phyloP scores from a whole-genome alignment of 2,797 vertebrate genomes.

The Taenioides sp. region DNA sequence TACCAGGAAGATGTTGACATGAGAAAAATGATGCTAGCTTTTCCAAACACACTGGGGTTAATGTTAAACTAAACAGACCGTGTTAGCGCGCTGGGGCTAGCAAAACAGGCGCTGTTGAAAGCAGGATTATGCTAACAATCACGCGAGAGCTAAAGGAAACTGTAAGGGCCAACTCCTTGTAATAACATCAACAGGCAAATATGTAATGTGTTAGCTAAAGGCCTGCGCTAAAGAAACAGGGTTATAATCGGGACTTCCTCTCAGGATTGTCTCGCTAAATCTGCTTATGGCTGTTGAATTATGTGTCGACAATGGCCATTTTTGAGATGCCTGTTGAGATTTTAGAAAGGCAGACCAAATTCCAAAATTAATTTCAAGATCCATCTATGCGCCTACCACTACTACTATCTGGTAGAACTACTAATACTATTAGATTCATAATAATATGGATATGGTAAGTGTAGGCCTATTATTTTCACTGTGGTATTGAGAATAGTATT shows the following conservation, averaged over 20 bases:
- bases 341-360: no score
- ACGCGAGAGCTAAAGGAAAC: slow-evolving; percentile 49
- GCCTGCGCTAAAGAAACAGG: slow-evolving; percentile 62
- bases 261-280: slow-evolving; percentile 55
- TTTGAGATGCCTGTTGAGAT: no score
- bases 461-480: no score
- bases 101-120: slow-evolving; percentile 78
- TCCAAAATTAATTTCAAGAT: no score
- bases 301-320: background rate
- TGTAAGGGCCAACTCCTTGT: slow-evolving; percentile 59
- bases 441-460: no score
- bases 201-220: slow-evolving; percentile 40
- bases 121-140: slow-evolving; percentile 72
- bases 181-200: slow-evolving; percentile 57
- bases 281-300: slow-evolving; percentile 12
- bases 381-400: no score
- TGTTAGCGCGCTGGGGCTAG: slow-evolving; percentile 56
- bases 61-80: slow-evolving; percentile 77
- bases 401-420: no score
- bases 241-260: slow-evolving; percentile 65
- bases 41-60: slow-evolving; percentile 62
- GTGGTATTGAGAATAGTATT: no score
- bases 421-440: no score
- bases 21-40: slow-evolving; percentile 49
- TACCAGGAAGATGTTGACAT: slow-evolving; percentile 58